These are phyloP conservation scores for Salarias fasciatus DNA, from an alignment of 2,797 vertebrate species.

Conservation along the genomic window DNA sequence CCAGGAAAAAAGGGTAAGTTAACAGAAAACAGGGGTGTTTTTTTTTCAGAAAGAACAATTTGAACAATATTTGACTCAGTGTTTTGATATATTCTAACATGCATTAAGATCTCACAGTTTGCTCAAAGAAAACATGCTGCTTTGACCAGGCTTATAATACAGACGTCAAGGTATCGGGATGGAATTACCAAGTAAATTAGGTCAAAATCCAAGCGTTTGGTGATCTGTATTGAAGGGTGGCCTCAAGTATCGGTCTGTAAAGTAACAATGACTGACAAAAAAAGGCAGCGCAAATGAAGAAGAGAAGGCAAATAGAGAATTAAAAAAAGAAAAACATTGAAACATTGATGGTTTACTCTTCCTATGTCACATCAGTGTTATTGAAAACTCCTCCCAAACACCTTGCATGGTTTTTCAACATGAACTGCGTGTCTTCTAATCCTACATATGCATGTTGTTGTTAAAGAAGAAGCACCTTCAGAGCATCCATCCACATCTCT, in stretches of 20 bases:
- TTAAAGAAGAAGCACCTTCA: slow-evolving; percentile 46
- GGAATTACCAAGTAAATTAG: neutral
- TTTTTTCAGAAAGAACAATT: no score
- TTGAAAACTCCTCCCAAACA: no score
- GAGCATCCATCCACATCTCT: slow-evolving; percentile 49
- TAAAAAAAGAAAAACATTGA: no score
- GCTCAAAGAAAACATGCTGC: no score
- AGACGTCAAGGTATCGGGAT: neutral
- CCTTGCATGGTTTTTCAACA: no score
- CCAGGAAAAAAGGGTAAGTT: neutral
- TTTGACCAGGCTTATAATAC: neutral
- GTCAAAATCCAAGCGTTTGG: neutral
- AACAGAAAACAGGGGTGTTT: neutral
- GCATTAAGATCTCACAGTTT: no score
- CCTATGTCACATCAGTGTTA: no score
- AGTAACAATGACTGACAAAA: slow-evolving; percentile 2
- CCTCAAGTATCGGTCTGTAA: neutral
- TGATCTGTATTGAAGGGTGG: no score
- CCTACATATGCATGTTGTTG: slow-evolving; percentile 14
- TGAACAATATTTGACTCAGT: no score
- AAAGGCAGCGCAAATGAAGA: neutral
- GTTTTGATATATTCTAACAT: neutral
- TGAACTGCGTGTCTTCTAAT: neutral
- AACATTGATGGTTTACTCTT: no score
- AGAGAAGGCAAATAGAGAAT: neutral